Evolutionary conservation across 2,888 invertebrate species (phyloP).

Genomic region (Drosophila melanosoma): DNA sequence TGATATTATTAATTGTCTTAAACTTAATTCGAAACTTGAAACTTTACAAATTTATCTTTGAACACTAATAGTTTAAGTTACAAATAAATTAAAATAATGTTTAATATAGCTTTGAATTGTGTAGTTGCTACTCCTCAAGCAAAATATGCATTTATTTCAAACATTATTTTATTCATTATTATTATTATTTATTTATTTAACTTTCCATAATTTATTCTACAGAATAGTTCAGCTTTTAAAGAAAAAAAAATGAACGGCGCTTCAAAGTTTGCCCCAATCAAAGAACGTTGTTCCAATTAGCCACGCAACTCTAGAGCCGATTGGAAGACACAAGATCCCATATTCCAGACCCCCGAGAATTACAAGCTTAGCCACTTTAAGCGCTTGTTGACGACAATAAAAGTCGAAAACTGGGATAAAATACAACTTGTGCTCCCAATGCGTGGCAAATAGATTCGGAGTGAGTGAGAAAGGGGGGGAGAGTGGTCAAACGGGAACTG

Average conservation of each 20-base stretch:
- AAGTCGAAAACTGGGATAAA: constrained; percentile 40
- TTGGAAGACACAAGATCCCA: constrained; percentile 19
- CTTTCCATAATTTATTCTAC: no score
- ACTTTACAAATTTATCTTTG: not conserved
- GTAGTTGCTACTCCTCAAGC: no score
- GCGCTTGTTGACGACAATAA: constrained; percentile 57
- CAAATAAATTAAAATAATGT: not conserved
- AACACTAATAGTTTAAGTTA: not conserved
- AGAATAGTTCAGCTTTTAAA: not conserved
- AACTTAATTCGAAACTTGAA: not conserved
- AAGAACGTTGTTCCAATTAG: constrained; percentile 51
- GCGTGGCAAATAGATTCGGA: constrained; percentile 22
- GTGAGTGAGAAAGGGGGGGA: not conserved
- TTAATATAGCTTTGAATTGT: not conserved
- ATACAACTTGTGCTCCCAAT: constrained; percentile 17
- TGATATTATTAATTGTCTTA: constrained; percentile 29
- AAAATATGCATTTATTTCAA: not conserved
- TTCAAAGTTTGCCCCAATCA: constrained; percentile 10
- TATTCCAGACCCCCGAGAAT: constrained; percentile 23
- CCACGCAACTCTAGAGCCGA: constrained; percentile 40
- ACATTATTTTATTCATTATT: no score
- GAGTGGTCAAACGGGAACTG: not conserved
- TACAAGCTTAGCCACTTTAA: constrained; percentile 65
- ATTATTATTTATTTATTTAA: no score
- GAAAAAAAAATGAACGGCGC: not conserved